phyloP scores from a whole-genome alignment of 2,113 vertebrate genomes.

The Atherinomorus stipes region DNA sequence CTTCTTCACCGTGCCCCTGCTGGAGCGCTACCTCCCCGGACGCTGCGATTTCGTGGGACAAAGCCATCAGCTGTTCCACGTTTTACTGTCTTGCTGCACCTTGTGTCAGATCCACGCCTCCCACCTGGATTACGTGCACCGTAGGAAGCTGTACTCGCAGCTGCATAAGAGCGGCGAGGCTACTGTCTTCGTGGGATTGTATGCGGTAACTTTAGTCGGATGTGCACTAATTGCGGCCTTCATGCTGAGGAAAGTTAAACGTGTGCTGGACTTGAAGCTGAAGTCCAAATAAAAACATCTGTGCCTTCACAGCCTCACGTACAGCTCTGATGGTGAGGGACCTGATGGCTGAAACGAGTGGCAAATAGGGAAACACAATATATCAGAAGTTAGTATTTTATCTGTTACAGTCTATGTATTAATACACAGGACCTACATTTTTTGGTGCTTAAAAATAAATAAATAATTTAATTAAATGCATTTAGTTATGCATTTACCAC shows the following conservation, averaged over 20 bases:
- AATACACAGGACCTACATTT: background rate
- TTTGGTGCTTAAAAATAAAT: background rate
- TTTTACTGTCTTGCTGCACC: constrained; percentile 88
- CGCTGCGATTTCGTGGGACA: constrained; percentile 90
- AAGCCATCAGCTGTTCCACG: constrained; percentile 92
- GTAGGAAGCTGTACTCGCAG: constrained; percentile 81
- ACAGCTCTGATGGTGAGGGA: constrained; percentile 19
- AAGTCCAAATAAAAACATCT: constrained; percentile 69
- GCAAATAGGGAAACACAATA: background rate
- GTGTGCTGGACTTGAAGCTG: constrained; percentile 73
- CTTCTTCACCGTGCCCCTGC: constrained; percentile 89
- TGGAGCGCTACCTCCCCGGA: constrained; percentile 88
- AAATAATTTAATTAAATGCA: no score
- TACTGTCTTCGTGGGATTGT: constrained; percentile 79
- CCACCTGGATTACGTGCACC: constrained; percentile 85
- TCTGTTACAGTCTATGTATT: background rate
- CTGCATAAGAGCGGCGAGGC: constrained; percentile 80
- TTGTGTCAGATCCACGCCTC: constrained; percentile 90
- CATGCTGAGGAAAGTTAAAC: constrained; percentile 83
- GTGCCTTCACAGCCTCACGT: constrained; percentile 18
- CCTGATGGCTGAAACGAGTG: background rate
- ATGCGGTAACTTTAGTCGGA: constrained; percentile 72
- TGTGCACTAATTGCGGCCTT: constrained; percentile 80
- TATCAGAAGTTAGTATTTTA: background rate
- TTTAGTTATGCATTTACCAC: no score